phyloP scores from a whole-genome alignment of 2,888 invertebrate genomes.

The Drosophila mettleri region DNA sequence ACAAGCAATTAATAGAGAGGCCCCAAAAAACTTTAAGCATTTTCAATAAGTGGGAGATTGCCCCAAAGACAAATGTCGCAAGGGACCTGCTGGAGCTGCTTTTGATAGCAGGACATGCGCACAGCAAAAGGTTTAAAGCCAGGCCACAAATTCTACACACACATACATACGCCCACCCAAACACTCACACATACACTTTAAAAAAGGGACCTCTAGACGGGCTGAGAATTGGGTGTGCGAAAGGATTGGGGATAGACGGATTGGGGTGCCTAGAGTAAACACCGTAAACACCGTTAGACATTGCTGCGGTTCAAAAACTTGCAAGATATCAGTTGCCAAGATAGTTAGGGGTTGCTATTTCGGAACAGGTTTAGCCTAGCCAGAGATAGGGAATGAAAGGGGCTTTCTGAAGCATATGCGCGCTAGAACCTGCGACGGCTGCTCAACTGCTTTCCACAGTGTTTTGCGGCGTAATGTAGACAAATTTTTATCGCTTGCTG shows the following conservation, averaged over 20 bases:
- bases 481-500: conserved; percentile 77
- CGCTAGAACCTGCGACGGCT: conserved; percentile 54
- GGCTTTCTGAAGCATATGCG: conserved; percentile 52
- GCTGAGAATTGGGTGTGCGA: conserved; percentile 12
- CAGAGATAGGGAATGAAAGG: neutral
- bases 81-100: conserved; percentile 26
- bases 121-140: conserved; percentile 61
- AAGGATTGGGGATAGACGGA: conserved; percentile 27
- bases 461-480: conserved; percentile 62
- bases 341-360: conserved; percentile 59
- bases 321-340: conserved; percentile 53
- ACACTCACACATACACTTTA: conserved; percentile 21
- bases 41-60: conserved; percentile 50
- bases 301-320: conserved; percentile 45
- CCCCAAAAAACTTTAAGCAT: conserved; percentile 54
- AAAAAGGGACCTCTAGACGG: conserved; percentile 23
- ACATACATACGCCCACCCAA: neutral
- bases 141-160: conserved; percentile 63
- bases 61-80: conserved; percentile 45
- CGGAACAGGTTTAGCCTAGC: neutral
- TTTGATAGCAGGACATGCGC: conserved; percentile 67
- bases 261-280: conserved; percentile 28
- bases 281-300: conserved; percentile 43
- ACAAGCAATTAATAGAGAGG: conserved; percentile 40
- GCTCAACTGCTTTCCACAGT: conserved; percentile 22